Percentiles rank a stretch among this genome's conserved stretches.
Conservation (phyloP, 1,140 invertebrate species). For the Aphaenogaster floridana region DNA sequence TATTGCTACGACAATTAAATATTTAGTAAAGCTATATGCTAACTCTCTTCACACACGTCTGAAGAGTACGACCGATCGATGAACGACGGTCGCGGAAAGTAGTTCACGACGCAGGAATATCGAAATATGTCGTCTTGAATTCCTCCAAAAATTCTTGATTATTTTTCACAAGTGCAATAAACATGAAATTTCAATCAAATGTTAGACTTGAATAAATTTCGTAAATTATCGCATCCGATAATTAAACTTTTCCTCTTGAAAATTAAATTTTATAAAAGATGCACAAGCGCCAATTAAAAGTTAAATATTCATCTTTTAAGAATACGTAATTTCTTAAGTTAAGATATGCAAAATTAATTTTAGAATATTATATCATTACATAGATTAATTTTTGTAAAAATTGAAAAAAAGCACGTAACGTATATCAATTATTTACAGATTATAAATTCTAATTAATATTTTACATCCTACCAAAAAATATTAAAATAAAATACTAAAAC, state of each 20-base stretch:
- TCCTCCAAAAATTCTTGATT: conserved; percentile 3
- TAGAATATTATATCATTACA: background rate
- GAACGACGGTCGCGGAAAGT: conserved; percentile 39
- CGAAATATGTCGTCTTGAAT: conserved; percentile 1
- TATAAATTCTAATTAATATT: background rate
- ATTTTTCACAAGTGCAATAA: background rate
- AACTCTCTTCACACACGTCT: background rate
- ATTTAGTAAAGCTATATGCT: conserved; percentile 40
- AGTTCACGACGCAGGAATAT: conserved; percentile 50
- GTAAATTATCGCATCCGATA: background rate
- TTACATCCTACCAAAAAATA: background rate
- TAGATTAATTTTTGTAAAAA: conserved; percentile 1
- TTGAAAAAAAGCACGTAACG: background rate
- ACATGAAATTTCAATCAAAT: conserved; percentile 6
- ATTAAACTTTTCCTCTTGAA: background rate
- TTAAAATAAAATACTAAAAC: background rate
- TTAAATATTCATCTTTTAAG: conserved; percentile 14
- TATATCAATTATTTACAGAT: background rate
- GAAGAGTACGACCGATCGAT: conserved; percentile 50
- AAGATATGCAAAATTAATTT: conserved; percentile 7
- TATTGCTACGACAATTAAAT: conserved; percentile 32
- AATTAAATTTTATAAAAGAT: background rate
- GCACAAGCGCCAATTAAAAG: background rate
- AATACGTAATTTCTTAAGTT: background rate
- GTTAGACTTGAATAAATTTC: background rate